Base-by-base conservation (phyloP, 2,888 invertebrate genomes). In the Gymnosoma rotundatum region DNA sequence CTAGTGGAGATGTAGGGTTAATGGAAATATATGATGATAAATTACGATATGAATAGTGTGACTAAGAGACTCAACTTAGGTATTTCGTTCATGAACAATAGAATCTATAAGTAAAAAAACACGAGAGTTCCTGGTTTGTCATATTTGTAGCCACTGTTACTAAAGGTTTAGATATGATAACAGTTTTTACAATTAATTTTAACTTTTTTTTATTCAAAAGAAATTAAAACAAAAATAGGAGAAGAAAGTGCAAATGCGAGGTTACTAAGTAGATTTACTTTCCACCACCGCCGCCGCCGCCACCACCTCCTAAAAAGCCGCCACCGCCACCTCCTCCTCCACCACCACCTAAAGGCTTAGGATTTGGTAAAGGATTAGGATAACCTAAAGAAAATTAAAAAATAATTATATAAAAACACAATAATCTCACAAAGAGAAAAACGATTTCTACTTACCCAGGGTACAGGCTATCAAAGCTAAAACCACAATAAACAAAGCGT, bases 251-350 rank as follows among this genome's bases (percentile, higher is more conserved):
- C 0, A 42, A 21, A 18, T 25, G 10, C 20, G 8, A 12, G 21
- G 21, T 3, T 1, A 0, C 16, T 21, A 7, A 1, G 32, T 25
- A 18, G n/a, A 52, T 69, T 61, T 70, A 78, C 63, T 78, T 78
- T 69, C 69, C 78, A 63, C 78, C 60, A n/a, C 78, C 72, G 56
- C 85, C 83, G 14, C 85, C 85, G 63, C 85, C 85, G 42, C 80
- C 83, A 16, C 84, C 84, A 52, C 84, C 84, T n/a, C 85, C 85
- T 42, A 75, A 79, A n/a, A 56, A 70, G n/a, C 80, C 81, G 10
- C 75, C 83, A 14, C 83, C 83, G 0, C 83, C 83, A 4, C 83
- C 81, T 1, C 81, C 81, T 1, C 75, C 75, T 1, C 58, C 58
- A 7, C 75, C 69, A 0, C 78, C 78, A 14, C 78, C 78, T 20